phyloP scores from a whole-genome alignment of 2,113 vertebrate genomes.

The Nothoprocta pentlandii region DNA sequence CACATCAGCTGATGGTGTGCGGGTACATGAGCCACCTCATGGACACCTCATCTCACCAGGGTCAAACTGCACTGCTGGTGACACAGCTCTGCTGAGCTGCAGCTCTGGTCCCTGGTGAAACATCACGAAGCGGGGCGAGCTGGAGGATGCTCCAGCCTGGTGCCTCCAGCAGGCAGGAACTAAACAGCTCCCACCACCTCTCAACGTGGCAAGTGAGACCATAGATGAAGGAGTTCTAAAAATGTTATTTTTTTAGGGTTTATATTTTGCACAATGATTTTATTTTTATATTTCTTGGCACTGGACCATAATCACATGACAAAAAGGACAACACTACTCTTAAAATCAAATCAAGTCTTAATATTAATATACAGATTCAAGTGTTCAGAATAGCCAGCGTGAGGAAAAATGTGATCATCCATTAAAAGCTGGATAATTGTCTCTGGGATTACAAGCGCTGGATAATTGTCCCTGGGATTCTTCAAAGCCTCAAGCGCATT shows the following conservation, averaged over 20 bases:
- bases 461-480: constrained; percentile 46
- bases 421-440: constrained; percentile 44
- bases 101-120: not conserved
- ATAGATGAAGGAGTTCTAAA: not conserved
- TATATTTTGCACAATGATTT: rapidly evolving
- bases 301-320: not conserved
- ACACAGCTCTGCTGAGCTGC: not conserved
- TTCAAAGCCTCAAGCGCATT: not conserved
- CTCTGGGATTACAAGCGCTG: constrained; percentile 25
- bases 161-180: not conserved
- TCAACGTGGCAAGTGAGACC: not conserved
- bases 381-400: not conserved
- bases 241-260: not conserved
- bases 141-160: not conserved
- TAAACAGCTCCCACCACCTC: not conserved
- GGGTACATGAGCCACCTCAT: constrained; percentile 18
- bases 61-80: not conserved
- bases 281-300: rapidly evolving
- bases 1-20: not conserved
- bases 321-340: not conserved
- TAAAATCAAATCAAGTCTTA: not conserved
- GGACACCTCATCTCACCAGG: not conserved
- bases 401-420: not conserved
- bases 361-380: not conserved
- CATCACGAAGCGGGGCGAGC: not conserved